These are phyloP conservation scores for Acromyrmex echinatior DNA, from an alignment of 1,140 invertebrate genomes.

Conservation along the genomic window DNA sequence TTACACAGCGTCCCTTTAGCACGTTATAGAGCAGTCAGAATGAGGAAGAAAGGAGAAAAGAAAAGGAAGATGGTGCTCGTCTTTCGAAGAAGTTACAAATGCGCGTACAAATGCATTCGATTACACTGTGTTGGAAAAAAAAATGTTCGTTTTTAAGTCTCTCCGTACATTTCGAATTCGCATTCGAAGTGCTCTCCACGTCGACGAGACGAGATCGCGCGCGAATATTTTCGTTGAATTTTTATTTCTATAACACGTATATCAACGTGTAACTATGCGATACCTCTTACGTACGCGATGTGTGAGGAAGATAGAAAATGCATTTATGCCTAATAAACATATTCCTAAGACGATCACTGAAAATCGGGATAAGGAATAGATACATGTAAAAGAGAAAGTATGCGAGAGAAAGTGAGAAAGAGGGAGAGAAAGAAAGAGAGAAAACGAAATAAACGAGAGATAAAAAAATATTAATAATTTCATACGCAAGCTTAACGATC, in stretches of 20 bases:
- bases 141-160: slow-evolving; percentile 29
- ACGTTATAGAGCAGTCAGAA: slow-evolving; percentile 35
- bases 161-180: slow-evolving; percentile 73
- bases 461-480: slow-evolving; percentile 47
- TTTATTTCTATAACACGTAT: slow-evolving; percentile 46
- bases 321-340: slow-evolving; percentile 74
- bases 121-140: slow-evolving; percentile 7
- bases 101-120: slow-evolving; percentile 55
- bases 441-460: slow-evolving; percentile 38
- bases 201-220: slow-evolving; percentile 50
- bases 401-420: slow-evolving; percentile 58
- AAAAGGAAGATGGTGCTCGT: slow-evolving; percentile 20
- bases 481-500: slow-evolving; percentile 15
- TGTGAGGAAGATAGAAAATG: slow-evolving; percentile 46
- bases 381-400: slow-evolving; percentile 57
- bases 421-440: slow-evolving; percentile 55
- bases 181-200: slow-evolving; percentile 59
- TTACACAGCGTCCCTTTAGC: slow-evolving; percentile 60
- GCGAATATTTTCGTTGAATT: slow-evolving; percentile 32
- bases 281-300: slow-evolving; percentile 27
- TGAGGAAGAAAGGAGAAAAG: neutral
- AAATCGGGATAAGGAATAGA: slow-evolving; percentile 52
- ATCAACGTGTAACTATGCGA: slow-evolving; percentile 25
- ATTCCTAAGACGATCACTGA: slow-evolving; percentile 72
- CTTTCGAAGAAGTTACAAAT: slow-evolving; percentile 58